Evolutionary conservation across 1,140 invertebrate species (phyloP), one percentile per base, ranked within the genome.

Genomic region (Teleogryllus occipitalis): DNA sequence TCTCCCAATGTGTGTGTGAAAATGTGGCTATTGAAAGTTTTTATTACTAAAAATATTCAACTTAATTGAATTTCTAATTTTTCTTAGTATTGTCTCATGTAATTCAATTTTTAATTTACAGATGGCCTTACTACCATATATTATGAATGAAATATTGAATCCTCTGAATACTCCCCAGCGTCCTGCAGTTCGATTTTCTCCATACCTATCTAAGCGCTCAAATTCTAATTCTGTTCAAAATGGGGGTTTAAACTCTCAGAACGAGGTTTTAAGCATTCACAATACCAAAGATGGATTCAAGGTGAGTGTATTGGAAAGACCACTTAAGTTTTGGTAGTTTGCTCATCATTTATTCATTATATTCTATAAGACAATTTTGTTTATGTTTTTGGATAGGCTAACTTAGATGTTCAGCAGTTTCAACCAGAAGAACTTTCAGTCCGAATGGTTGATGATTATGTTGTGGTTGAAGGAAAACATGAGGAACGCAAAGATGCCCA

Each of bases 341-440:
- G 2, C 18, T 18, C 18, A 18, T 14, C 1, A 65, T 65, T 65
- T 39, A 39, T 39, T 65, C 54, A 65, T 65, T 65, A 65, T 65
- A 7, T 10, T 65, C 18, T 3, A 14, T 65, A 65, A 3, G 10
- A 10, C 18, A 14, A 7, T 65, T 65, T 65, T 65, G 7, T 65
- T 65, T 65, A 65, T 65, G 10, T 75, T 75, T 47, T 21, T 77
- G 21, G 8, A 79, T 86, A 92, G 87, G 90, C 95, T 3, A 92
- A 92, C 75, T 86, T 96, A 74, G 95, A 97, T 84, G 92, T 97
- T 7, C 91, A 95, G 82, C 93, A 97, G 83, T 98, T 96, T 86
- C 87, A 91, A 15, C 95, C 96, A 0, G 92, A 95, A 82, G 95
- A 98, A 87, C 93, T 97, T 72, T 92, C 91, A n/a, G 95, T 97